phyloP scores from a whole-genome alignment of 2,113 vertebrate species.

The Callipepla squamata region DNA sequence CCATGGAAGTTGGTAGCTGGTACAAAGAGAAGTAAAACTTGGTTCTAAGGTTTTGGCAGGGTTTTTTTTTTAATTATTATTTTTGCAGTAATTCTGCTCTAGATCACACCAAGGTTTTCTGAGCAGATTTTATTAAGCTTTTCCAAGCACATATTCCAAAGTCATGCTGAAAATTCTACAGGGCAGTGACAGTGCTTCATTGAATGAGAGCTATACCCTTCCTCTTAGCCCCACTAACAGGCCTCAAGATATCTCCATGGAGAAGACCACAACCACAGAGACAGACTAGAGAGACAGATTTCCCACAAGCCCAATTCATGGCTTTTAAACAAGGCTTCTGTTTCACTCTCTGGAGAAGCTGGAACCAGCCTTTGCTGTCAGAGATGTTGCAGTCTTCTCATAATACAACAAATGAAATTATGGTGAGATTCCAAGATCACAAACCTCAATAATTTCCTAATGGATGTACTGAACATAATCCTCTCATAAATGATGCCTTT shows the following conservation, averaged over 20 bases:
- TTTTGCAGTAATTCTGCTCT: background rate
- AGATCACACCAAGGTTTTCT: background rate
- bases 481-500: background rate
- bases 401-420: background rate
- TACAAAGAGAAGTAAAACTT: background rate
- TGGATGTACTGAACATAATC: background rate
- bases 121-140: background rate
- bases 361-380: background rate
- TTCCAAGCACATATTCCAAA: background rate
- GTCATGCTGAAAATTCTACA: background rate
- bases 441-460: constrained; percentile 2
- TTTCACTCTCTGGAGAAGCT: background rate
- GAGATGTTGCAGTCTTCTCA: background rate
- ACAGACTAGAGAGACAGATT: background rate
- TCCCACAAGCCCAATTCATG: background rate
- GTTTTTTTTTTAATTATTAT: background rate
- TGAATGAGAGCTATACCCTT: background rate
- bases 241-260: accelerated
- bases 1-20: background rate
- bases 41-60: background rate
- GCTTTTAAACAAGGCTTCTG: background rate
- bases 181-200: background rate
- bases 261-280: background rate
- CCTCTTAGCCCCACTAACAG: background rate
- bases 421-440: background rate